A percentile compares a stretch with the other conserved stretches of the same genome.
Evolutionary conservation across 92 coral and sea anemone species (phyloP).

Genomic region (Hydrozoanthus gracilis): DNA sequence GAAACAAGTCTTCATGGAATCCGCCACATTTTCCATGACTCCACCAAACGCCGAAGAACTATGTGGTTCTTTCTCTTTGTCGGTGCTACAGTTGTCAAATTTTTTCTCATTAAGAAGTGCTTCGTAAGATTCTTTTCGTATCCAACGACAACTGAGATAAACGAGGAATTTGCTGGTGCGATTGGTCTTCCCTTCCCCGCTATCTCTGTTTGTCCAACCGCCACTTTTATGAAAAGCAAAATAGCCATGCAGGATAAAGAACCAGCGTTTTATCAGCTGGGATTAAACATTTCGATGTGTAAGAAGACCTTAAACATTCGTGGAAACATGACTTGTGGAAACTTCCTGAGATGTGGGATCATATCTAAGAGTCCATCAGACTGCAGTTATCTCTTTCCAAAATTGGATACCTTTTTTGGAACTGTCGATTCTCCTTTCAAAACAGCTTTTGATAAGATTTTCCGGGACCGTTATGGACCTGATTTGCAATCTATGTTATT

Average conservation of each 20-base stretch:
- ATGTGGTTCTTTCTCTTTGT: slow-evolving; percentile 28
- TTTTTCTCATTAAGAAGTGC: slow-evolving; percentile 4
- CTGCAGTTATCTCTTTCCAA: slow-evolving; percentile 8
- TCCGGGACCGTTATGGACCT: slow-evolving; percentile 23
- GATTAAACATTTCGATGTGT: slow-evolving; percentile 28
- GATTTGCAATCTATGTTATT: slow-evolving; percentile 23
- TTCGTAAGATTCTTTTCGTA: slow-evolving; percentile 17
- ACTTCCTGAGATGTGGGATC: slow-evolving; percentile 26
- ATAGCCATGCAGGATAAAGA: slow-evolving; percentile 12
- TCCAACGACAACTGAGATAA: slow-evolving; percentile 37
- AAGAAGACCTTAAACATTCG: background rate
- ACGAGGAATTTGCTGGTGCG: slow-evolving; percentile 29
- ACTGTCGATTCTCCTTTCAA: background rate
- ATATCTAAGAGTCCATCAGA: background rate
- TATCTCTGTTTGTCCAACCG: slow-evolving; percentile 25
- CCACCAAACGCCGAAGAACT: slow-evolving; percentile 1
- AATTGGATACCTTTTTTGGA: background rate
- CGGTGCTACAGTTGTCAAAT: background rate
- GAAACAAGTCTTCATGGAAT: slow-evolving; percentile 27
- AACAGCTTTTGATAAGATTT: background rate
- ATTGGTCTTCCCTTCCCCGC: slow-evolving; percentile 33
- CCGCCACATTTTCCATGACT: slow-evolving; percentile 22
- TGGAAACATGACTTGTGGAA: slow-evolving; percentile 38
- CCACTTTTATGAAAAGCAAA: slow-evolving; percentile 36
- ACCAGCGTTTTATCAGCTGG: background rate